Conservation (phyloP, 2,797 vertebrate genomes). For the Sebastiscus tertius region DNA sequence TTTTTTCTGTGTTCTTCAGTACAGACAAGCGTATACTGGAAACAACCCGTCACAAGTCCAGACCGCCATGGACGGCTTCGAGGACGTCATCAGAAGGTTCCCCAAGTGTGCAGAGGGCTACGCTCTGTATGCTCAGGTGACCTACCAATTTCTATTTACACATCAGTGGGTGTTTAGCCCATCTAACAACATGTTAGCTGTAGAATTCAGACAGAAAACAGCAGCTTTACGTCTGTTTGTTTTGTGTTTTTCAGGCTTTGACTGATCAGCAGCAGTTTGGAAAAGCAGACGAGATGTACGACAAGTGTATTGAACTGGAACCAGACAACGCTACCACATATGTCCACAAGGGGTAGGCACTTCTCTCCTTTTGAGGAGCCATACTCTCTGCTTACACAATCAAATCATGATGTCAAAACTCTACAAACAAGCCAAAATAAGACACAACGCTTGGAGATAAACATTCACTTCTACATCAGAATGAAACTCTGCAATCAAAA, state of each 20-base stretch:
- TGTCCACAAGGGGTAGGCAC: constrained; percentile 96
- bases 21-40: constrained; percentile 98
- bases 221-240: fast-evolving
- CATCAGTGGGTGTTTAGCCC: not conserved
- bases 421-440: too few species aligned
- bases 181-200: not conserved
- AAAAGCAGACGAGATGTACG: constrained; percentile 99
- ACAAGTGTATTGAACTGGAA: constrained; percentile 98
- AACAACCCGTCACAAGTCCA: constrained; percentile 94
- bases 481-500: too few species aligned
- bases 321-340: constrained; percentile 99
- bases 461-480: too few species aligned
- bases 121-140: constrained; percentile 97
- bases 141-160: not conserved
- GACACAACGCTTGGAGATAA: too few species aligned
- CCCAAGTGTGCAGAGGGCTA: constrained; percentile 97
- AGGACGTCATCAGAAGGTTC: constrained; percentile 95
- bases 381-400: too few species aligned
- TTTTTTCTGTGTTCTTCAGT: constrained; percentile 78
- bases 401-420: too few species aligned
- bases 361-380: not conserved
- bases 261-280: constrained; percentile 99
- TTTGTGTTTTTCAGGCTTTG: constrained; percentile 87
- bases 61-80: constrained; percentile 96
- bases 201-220: not conserved